These are phyloP conservation scores for Oryzias woworae DNA, from an alignment of 2,113 vertebrate species.

Conservation along the genomic window DNA sequence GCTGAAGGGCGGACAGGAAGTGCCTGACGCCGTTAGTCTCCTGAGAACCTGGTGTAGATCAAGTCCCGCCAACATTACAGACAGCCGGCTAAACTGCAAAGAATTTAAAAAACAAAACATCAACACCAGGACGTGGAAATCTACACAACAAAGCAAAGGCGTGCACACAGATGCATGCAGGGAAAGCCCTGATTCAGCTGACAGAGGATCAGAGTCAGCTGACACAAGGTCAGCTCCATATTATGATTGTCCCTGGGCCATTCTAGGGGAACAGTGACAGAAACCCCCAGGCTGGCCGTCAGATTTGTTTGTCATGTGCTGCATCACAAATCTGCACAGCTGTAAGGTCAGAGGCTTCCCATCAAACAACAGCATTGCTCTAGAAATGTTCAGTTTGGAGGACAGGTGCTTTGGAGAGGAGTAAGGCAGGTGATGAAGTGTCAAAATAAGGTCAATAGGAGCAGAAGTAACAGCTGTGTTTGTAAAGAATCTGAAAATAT, in stretches of 20 bases:
- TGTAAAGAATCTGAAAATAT: slow-evolving; percentile 43
- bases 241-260: slow-evolving; percentile 40
- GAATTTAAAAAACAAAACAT: background rate
- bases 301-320: slow-evolving; percentile 21
- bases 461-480: slow-evolving; percentile 37
- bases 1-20: slow-evolving; percentile 33
- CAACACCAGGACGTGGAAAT: slow-evolving; percentile 19
- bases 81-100: background rate
- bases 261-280: slow-evolving; percentile 32
- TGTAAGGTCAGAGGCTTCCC: slow-evolving; percentile 1
- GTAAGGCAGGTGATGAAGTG: slow-evolving; percentile 1
- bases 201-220: slow-evolving; percentile 69
- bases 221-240: slow-evolving; percentile 65
- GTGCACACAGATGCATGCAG: slow-evolving; percentile 37
- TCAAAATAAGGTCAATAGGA: slow-evolving; percentile 4
- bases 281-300: slow-evolving; percentile 20
- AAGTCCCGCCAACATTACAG: slow-evolving; percentile 14
- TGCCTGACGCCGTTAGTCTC: slow-evolving; percentile 19
- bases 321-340: slow-evolving; percentile 22
- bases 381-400: background rate
- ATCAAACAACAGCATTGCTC: background rate
- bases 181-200: slow-evolving; percentile 71
- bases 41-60: slow-evolving; percentile 24
- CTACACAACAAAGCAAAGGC: background rate
- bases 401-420: slow-evolving; percentile 31